A percentile compares a stretch with the other conserved stretches of the same genome.
phyloP scores from a whole-genome alignment of 2,113 vertebrate species.

The Equus przewalskii region DNA sequence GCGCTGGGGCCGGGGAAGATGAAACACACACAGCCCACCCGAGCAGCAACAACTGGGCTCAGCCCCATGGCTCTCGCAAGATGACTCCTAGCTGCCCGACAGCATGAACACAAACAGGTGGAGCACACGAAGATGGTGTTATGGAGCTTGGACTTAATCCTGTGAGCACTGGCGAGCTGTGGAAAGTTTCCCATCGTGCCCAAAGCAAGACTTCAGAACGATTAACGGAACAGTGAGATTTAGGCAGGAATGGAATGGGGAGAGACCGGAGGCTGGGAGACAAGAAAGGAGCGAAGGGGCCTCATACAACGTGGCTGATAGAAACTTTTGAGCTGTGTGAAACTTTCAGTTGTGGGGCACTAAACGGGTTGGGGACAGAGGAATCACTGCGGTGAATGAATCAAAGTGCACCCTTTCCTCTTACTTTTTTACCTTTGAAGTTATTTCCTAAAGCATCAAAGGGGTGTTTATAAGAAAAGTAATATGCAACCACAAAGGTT shows the following conservation, averaged over 20 bases:
- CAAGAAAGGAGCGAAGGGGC: background rate
- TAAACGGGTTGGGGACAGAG: background rate
- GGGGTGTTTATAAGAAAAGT: constrained; percentile 8
- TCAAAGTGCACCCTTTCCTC: background rate
- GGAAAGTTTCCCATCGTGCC: background rate
- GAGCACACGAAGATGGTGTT: accelerated
- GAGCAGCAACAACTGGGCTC: background rate
- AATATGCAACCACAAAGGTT: background rate
- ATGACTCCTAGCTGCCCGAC: background rate
- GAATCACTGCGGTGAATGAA: background rate
- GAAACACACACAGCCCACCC: background rate
- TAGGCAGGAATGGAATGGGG: background rate
- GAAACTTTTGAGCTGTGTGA: background rate
- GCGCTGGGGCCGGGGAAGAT: background rate
- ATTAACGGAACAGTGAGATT: background rate
- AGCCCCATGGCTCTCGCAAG: background rate
- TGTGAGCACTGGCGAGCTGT: background rate
- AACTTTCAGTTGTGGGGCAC: background rate
- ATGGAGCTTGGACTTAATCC: background rate
- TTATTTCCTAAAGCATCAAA: constrained; percentile 26
- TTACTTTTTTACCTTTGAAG: constrained; percentile 1
- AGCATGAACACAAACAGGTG: background rate
- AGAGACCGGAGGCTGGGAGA: background rate
- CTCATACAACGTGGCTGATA: background rate
- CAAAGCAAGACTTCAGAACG: background rate